Evolutionary conservation across 2,113 vertebrate species (phyloP).

Genomic region (Zapus hudsonius): DNA sequence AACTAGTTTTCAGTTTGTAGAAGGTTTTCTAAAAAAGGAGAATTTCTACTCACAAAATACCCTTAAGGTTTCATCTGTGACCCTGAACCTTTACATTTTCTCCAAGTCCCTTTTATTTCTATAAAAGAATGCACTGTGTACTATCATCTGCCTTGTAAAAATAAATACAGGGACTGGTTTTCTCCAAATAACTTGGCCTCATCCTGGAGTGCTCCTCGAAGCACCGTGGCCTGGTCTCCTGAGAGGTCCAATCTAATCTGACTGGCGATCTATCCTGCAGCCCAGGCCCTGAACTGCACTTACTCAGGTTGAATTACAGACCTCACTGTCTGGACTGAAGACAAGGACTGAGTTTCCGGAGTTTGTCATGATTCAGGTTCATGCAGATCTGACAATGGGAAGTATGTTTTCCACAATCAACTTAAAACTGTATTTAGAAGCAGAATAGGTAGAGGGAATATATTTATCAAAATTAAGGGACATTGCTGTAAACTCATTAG

Average conservation of each 20-base stretch:
- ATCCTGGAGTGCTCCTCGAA: neutral
- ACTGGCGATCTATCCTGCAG: neutral
- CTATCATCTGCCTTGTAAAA: slow-evolving; percentile 75
- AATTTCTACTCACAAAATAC: slow-evolving; percentile 41
- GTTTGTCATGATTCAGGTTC: neutral
- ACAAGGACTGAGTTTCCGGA: neutral
- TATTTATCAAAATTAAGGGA: slow-evolving; percentile 31
- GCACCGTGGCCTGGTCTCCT: neutral
- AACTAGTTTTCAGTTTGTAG: neutral
- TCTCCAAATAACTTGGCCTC: slow-evolving; percentile 62
- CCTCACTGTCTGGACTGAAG: neutral
- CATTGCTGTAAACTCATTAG: neutral
- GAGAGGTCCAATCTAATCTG: slow-evolving; percentile 47
- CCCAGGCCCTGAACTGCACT: slow-evolving; percentile 21
- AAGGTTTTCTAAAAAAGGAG: neutral
- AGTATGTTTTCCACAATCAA: neutral
- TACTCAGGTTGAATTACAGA: neutral
- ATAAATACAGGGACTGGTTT: slow-evolving; percentile 60
- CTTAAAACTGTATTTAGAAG: slow-evolving; percentile 31
- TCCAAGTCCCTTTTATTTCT: slow-evolving; percentile 54
- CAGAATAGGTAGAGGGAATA: neutral
- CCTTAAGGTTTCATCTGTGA: slow-evolving; percentile 59
- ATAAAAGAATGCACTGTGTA: slow-evolving; percentile 39
- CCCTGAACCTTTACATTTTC: slow-evolving; percentile 44
- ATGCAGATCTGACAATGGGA: neutral